Evolutionary conservation across 1,140 invertebrate species (phyloP).

Genomic region (Periplaneta americana): DNA sequence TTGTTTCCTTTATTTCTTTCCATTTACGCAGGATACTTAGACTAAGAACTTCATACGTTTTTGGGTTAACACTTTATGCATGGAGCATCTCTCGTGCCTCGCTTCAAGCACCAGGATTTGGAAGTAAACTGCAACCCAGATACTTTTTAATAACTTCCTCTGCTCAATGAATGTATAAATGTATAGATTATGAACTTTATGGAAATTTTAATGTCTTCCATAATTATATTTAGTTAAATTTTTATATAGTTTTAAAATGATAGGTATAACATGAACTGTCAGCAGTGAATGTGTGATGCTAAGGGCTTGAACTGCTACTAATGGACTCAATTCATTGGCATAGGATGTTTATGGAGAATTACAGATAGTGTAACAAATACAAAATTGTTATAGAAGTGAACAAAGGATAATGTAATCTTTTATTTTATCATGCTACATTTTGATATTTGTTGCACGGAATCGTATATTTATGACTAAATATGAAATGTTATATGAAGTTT

Average conservation of each 20-base stretch:
- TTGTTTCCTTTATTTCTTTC: background rate
- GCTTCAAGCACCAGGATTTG: too few species aligned
- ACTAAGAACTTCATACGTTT: background rate
- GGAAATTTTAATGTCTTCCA: background rate
- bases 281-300: background rate
- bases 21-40: background rate
- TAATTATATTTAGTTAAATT: background rate
- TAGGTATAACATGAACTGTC: background rate
- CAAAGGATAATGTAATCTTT: background rate
- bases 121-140: background rate
- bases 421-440: background rate
- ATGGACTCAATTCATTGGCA: background rate
- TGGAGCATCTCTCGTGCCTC: background rate
- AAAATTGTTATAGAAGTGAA: background rate
- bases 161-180: background rate
- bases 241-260: background rate
- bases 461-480: background rate
- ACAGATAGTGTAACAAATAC: background rate
- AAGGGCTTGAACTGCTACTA: background rate
- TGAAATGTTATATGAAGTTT: background rate
- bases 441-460: background rate
- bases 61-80: background rate
- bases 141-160: too few species aligned
- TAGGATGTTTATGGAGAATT: too few species aligned
- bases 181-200: background rate